Evolutionary conservation across 2,113 vertebrate species (phyloP), one percentile per base, ranked within the genome.

Genomic region (Lamprotornis superbus): DNA sequence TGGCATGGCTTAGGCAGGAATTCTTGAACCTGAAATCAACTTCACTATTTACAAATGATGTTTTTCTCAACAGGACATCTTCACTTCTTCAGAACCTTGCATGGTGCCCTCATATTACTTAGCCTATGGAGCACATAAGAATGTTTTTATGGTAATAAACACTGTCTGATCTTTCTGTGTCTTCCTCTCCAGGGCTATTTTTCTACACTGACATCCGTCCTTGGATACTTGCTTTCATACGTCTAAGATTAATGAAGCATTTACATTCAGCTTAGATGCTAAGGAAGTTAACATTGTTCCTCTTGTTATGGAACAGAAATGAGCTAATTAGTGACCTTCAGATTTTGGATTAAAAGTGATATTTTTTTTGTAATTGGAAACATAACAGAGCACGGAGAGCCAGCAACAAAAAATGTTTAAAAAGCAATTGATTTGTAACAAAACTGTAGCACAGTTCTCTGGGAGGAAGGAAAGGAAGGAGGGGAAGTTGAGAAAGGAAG

Each of bases 211-310:
- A 73, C 79, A 95, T 83, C 44, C 11, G 12, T 79, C 87, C 67
- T 47, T 5, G 0, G 39, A 74, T 67, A 82, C 21, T 52, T 74
- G 74, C 56, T 86, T n/a, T 87, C 35, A 24, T 92, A 77, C n/a
- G 10, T 50, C 18, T 64, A 81, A 90, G 83, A 97, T 96, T 87
- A 96, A 96, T 63, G 81, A 93, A 70, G 78, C 65, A 76, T 91
- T 95, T 90, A 47, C 74, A 77, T 93, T 76, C 46, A 89, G 69
- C 78, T 91, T 92, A 44, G 69, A 93, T 86, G 68, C 61, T 89
- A 84, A 0, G 3, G 59, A 94, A 95, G 70, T 90, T 78, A 69
- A 80, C 52, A 5, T 27, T 68, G 47, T 88, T 90, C 89, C 40
- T 71, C 90, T 90, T 46, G 39, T 9, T 79, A 50, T 24, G 60